Conservation (phyloP, 2,113 vertebrate species). For the Stomatorhinus ivindoensis region DNA sequence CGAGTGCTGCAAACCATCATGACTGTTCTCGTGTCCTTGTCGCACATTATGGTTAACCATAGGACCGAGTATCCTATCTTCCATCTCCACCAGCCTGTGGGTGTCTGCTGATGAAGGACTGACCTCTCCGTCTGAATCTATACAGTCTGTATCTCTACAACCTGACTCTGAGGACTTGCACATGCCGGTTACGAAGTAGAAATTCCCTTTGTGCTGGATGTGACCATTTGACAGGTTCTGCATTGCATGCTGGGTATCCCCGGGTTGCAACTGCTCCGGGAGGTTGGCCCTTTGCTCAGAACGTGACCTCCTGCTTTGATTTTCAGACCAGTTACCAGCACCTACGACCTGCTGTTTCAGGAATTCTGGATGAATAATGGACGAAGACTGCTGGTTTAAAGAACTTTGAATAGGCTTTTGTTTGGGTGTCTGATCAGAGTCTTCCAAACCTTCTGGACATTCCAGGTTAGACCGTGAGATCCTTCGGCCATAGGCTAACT, state of each 20-base stretch:
- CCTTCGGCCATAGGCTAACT: slow-evolving; percentile 33
- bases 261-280: slow-evolving; percentile 36
- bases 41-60: slow-evolving; percentile 39
- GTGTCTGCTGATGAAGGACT: slow-evolving; percentile 36
- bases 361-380: slow-evolving; percentile 50
- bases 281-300: slow-evolving; percentile 37
- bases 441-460: slow-evolving; percentile 34
- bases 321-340: slow-evolving; percentile 32
- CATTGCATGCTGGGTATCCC: slow-evolving; percentile 28
- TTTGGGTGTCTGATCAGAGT: slow-evolving; percentile 33
- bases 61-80: slow-evolving; percentile 43
- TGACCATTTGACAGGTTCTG: slow-evolving; percentile 49
- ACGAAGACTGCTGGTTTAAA: slow-evolving; percentile 45
- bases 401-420: slow-evolving; percentile 35
- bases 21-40: slow-evolving; percentile 34
- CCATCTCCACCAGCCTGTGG: slow-evolving; percentile 31
- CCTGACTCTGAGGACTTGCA: slow-evolving; percentile 39
- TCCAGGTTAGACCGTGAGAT: slow-evolving; percentile 27
- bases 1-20: slow-evolving; percentile 29
- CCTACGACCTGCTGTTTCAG: slow-evolving; percentile 33
- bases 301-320: slow-evolving; percentile 40
- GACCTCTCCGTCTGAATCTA: slow-evolving; percentile 32
- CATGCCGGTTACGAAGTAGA: slow-evolving; percentile 64
- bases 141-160: slow-evolving; percentile 23
- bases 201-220: slow-evolving; percentile 65